These are phyloP conservation scores for Linhomoeus sp. DNA, from an alignment of 2,888 invertebrate genomes.

Conservation along the genomic window DNA sequence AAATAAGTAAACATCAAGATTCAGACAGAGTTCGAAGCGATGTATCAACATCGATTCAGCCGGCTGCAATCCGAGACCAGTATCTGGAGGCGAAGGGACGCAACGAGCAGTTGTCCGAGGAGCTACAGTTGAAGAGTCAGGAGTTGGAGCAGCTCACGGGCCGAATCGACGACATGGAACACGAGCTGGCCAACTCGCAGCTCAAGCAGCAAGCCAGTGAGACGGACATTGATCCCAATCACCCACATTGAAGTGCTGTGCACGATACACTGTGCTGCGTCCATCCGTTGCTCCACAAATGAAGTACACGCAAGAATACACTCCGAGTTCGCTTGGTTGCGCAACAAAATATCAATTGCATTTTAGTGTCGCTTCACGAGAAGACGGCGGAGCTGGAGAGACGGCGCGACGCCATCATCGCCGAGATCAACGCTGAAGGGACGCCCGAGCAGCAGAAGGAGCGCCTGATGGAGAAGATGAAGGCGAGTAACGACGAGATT, in stretches of 20 bases:
- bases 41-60: neutral
- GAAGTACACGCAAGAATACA: neutral
- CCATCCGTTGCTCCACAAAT: neutral
- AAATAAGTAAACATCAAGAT: too few species aligned
- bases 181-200: conserved; percentile 17
- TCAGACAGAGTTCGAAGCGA: too few species aligned
- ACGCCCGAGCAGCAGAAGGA: conserved; percentile 59
- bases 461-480: conserved; percentile 49
- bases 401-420: conserved; percentile 44
- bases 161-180: conserved; percentile 44
- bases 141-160: conserved; percentile 44
- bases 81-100: conserved; percentile 42
- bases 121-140: conserved; percentile 33
- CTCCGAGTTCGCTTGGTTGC: too few species aligned
- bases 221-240: conserved; percentile 5
- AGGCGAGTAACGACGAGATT: conserved; percentile 56
- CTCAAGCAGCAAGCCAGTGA: conserved; percentile 25
- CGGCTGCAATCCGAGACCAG: neutral
- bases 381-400: conserved; percentile 42
- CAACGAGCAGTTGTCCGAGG: conserved; percentile 38
- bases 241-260: neutral
- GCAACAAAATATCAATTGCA: too few species aligned
- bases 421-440: conserved; percentile 47
- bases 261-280: too few species aligned
- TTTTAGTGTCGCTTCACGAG: conserved; percentile 37